These are phyloP conservation scores for Drosophila lutescens DNA, from an alignment of 2,888 invertebrate genomes.

Conservation along the genomic window DNA sequence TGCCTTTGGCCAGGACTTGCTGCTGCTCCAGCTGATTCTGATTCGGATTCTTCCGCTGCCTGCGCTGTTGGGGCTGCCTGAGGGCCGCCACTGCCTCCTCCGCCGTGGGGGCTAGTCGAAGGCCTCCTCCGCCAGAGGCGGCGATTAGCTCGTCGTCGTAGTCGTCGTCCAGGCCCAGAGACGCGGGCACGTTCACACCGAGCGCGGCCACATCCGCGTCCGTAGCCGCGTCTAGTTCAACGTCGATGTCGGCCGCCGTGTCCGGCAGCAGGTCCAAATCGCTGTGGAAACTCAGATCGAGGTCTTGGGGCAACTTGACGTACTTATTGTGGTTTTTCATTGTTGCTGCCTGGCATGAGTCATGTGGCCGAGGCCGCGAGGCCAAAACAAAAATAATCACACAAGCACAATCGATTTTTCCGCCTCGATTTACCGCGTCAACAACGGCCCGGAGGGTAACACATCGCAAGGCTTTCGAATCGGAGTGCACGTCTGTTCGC, in stretches of 20 bases:
- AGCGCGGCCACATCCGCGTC: slow-evolving; percentile 60
- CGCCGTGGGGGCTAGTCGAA: slow-evolving; percentile 55
- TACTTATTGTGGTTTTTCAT: slow-evolving; percentile 84
- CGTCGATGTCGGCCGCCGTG: slow-evolving; percentile 76
- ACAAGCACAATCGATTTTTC: slow-evolving; percentile 83
- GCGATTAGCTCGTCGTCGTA: slow-evolving; percentile 78
- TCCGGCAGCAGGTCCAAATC: slow-evolving; percentile 79
- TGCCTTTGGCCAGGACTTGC: slow-evolving; percentile 66
- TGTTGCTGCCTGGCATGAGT: slow-evolving; percentile 66
- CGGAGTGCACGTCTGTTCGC: slow-evolving; percentile 10
- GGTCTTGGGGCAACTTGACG: slow-evolving; percentile 84
- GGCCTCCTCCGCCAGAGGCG: slow-evolving; percentile 60
- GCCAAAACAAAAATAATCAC: slow-evolving; percentile 70
- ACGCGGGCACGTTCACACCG: slow-evolving; percentile 60
- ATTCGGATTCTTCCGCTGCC: slow-evolving; percentile 55
- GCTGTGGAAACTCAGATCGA: slow-evolving; percentile 83
- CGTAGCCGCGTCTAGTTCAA: slow-evolving; percentile 61
- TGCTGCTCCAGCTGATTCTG: slow-evolving; percentile 33
- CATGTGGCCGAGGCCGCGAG: slow-evolving; percentile 52
- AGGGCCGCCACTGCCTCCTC: slow-evolving; percentile 16
- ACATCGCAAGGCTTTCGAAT: slow-evolving; percentile 60
- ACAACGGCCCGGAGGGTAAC: slow-evolving; percentile 28
- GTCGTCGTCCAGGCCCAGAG: slow-evolving; percentile 49
- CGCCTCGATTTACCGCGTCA: slow-evolving; percentile 43
- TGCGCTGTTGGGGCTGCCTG: slow-evolving; percentile 5